Conservation (phyloP, 2,797 vertebrate genomes). For the Tangara arthus region DNA sequence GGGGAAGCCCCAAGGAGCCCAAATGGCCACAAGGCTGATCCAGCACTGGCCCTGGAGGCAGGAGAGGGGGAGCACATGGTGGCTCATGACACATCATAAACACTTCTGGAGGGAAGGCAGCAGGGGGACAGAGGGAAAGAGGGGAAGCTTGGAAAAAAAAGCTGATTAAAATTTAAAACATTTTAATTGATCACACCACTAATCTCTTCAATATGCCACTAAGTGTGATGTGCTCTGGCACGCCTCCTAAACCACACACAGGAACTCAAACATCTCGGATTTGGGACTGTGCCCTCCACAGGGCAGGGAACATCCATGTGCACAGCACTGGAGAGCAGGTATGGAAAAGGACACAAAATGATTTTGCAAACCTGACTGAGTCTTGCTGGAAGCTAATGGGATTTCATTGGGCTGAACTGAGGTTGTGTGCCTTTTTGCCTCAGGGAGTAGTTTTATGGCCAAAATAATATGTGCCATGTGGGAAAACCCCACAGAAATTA, state of each 20-base stretch:
- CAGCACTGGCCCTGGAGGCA: too few relatives aligned
- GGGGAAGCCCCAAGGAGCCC: background rate
- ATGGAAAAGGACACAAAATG: background rate
- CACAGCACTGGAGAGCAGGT: accelerated
- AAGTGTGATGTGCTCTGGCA: background rate
- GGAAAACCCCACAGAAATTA: slow-evolving; percentile 45
- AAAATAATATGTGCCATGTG: slow-evolving; percentile 28
- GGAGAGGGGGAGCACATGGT: background rate
- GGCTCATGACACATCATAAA: background rate
- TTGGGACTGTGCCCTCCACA: background rate
- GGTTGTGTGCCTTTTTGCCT: background rate
- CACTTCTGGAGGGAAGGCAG: background rate
- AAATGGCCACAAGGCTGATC: background rate
- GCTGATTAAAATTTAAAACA: background rate
- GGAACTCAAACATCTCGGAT: background rate
- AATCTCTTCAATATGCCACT: background rate
- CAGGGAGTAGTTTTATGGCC: slow-evolving; percentile 32
- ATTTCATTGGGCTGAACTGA: background rate
- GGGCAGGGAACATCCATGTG: background rate
- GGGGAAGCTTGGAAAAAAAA: background rate
- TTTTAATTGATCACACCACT: background rate
- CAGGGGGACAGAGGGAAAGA: background rate
- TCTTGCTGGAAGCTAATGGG: background rate
- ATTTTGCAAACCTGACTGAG: background rate
- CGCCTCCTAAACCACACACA: background rate